Evolutionary conservation across 2,113 vertebrate genomes (phyloP), one percentile per base, ranked within the genome.

Genomic region (Choloepus hoffmanni): DNA sequence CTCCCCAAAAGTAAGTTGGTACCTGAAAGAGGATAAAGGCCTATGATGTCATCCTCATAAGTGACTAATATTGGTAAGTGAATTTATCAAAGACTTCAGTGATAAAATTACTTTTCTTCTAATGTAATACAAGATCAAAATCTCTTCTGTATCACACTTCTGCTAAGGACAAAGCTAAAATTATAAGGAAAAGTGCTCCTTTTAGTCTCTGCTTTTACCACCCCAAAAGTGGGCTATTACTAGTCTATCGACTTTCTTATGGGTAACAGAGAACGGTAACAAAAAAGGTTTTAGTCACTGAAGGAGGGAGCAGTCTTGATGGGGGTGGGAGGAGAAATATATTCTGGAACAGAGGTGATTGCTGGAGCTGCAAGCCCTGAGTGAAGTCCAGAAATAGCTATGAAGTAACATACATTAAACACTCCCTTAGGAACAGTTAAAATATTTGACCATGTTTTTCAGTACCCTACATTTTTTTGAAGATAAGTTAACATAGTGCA

Each of bases 1-100:
- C 30, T 84, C n/a, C 1, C 65, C 43, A 30, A 28, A 8, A 77
- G 43, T 84, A 74, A 74, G 73, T 40, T 67, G 70, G 26, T 28
- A 16, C 14, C 76, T 70, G 28, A 40, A 89, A 55, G 28, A 87
- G 30, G 48, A 50, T 36, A 85, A 89, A 81, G 24, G 28, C 12
- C 21, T 40, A 65, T 68, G 62, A n/a, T 7, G 78, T 78, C 55
- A 95, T 50, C 4, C 2, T 87, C 58, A 83, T 85, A 63, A 62
- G 92, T 62, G 43, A 89, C 48, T 78, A 82, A 86, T 76, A 70
- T 14, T 74, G 26, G 2, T 68, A 84, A 63, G 21, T 82, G 26
- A 83, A 81, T 77, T 77, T 68, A 43, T 11, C 79, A 50, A 84
- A 85, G n/a, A 28, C 24, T 89, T 33, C 60, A 58, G 73, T 90